Evolutionary conservation across 1,140 invertebrate species (phyloP).

Genomic region (Heliconius eleuchia): DNA sequence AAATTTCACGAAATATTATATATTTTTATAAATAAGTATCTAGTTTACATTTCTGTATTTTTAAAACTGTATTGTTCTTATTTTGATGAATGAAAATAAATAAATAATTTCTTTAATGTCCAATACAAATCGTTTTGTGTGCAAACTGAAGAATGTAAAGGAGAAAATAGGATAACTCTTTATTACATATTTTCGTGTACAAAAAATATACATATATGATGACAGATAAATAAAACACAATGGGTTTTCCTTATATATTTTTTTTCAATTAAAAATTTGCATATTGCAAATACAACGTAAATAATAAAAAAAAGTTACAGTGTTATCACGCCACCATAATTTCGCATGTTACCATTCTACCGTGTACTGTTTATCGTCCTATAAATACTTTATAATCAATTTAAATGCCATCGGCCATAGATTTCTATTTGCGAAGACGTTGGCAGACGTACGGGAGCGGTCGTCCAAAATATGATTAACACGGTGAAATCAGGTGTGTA

Average conservation of each 20-base stretch:
- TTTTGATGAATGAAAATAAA: too few relatives aligned
- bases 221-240: not conserved
- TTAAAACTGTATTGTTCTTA: too few relatives aligned
- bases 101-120: too few relatives aligned
- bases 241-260: not conserved
- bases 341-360: not conserved
- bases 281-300: not conserved
- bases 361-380: constrained; percentile 9
- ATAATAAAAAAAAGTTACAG: not conserved
- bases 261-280: not conserved
- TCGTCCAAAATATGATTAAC: constrained; percentile 14
- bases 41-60: too few relatives aligned
- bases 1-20: too few relatives aligned
- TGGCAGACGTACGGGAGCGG: not conserved
- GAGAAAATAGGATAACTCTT: too few relatives aligned
- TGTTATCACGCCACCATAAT: not conserved
- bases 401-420: constrained; percentile 12
- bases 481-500: not conserved
- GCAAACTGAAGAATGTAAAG: too few relatives aligned
- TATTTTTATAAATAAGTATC: too few relatives aligned
- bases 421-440: constrained; percentile 8
- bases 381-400: constrained; percentile 12
- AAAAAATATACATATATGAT: too few relatives aligned
- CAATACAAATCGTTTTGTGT: too few relatives aligned
- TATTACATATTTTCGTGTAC: too few relatives aligned